Conservation (phyloP, 2,113 vertebrate species). For the Agelaius phoeniceus region DNA sequence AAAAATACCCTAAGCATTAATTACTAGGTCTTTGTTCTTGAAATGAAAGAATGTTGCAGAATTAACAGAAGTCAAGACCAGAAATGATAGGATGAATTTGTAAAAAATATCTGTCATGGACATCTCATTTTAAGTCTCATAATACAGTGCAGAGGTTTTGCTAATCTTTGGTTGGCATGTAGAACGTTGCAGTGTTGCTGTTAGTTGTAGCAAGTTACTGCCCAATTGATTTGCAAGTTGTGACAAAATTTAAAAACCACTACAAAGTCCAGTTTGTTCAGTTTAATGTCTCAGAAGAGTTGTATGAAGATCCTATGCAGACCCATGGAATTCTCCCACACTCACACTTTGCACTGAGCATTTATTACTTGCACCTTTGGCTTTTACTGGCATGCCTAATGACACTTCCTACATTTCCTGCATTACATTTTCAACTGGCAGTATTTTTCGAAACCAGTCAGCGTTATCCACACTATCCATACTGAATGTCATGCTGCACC, state of each 20-base stretch:
- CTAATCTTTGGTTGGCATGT: neutral
- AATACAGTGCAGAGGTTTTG: neutral
- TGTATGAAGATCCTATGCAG: neutral
- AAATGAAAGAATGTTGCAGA: neutral
- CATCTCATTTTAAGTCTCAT: neutral
- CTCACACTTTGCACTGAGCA: neutral
- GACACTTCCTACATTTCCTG: neutral
- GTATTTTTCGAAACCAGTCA: neutral
- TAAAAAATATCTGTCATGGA: neutral
- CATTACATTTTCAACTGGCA: neutral
- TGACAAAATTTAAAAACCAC: neutral
- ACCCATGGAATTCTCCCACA: neutral
- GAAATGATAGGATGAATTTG: neutral
- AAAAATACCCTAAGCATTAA: neutral
- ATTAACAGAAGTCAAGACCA: neutral
- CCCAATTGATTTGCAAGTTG: neutral
- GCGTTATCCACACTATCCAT: neutral
- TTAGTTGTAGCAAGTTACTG: neutral
- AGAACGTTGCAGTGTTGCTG: neutral
- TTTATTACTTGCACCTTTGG: neutral
- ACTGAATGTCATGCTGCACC: neutral
- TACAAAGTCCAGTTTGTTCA: neutral
- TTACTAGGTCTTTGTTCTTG: neutral
- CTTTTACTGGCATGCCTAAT: neutral
- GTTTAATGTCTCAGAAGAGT: neutral